A percentile compares a stretch with the other conserved stretches of the same genome.
phyloP scores from a whole-genome alignment of 2,888 invertebrate genomes.

The Neoscelio sp. region DNA sequence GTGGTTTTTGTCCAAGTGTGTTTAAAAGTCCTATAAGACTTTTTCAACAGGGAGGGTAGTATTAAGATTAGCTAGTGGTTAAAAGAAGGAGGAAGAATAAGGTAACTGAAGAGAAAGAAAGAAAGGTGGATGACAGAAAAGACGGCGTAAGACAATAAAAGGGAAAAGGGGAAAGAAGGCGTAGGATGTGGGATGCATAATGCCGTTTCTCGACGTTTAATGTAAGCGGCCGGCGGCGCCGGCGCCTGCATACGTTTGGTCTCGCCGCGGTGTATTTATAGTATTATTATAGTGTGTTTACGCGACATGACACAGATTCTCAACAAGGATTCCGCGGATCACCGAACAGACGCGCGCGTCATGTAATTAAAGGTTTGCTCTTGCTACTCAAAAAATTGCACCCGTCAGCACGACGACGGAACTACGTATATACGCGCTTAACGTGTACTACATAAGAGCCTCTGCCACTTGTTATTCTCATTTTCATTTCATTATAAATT shows the following conservation, averaged over 20 bases:
- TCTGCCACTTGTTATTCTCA: too few relatives aligned
- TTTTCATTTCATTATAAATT: too few relatives aligned
- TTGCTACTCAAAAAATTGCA: neutral
- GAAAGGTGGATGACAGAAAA: conserved; percentile 8
- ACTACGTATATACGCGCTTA: neutral
- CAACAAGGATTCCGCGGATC: conserved; percentile 44
- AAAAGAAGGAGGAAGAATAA: too few relatives aligned
- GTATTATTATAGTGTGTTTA: conserved; percentile 80
- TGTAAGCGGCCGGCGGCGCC: conserved; percentile 76
- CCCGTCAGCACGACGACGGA: conserved; percentile 10
- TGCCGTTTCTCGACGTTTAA: conserved; percentile 73
- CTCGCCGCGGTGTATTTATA: conserved; percentile 77
- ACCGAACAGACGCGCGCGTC: conserved; percentile 29
- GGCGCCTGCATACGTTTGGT: conserved; percentile 78
- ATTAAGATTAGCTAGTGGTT: too few relatives aligned
- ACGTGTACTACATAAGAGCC: too few relatives aligned
- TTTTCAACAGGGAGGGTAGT: too few relatives aligned
- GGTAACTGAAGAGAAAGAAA: neutral
- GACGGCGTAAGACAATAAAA: conserved; percentile 28
- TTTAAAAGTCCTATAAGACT: too few relatives aligned
- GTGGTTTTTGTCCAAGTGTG: too few relatives aligned
- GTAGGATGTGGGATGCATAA: conserved; percentile 73
- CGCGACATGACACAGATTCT: conserved; percentile 79
- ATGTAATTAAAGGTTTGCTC: conserved; percentile 38
- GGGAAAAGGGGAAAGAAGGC: conserved; percentile 31